Percentiles rank a stretch among this genome's conserved stretches.
phyloP scores from a whole-genome alignment of 2,113 vertebrate species.

The Strix uralensis region DNA sequence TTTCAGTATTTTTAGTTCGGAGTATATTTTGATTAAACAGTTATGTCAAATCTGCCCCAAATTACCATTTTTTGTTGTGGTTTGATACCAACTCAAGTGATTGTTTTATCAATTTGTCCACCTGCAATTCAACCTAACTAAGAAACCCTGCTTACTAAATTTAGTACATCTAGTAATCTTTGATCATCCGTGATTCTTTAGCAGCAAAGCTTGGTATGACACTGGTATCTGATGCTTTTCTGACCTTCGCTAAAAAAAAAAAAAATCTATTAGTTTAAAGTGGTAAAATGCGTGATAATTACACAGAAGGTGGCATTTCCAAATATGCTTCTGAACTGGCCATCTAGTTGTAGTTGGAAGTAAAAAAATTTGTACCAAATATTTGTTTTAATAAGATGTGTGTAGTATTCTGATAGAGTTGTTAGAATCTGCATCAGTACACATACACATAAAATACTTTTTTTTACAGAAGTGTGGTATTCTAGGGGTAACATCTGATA shows the following conservation, averaged over 20 bases:
- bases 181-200: background rate
- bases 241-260: background rate
- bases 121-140: conserved; percentile 20
- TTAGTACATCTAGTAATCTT: conserved; percentile 48
- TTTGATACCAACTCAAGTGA: background rate
- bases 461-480: background rate
- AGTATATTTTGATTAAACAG: background rate
- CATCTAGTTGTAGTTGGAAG: background rate
- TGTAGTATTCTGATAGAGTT: background rate
- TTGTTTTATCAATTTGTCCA: background rate
- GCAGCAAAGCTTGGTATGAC: background rate
- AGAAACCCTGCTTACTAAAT: conserved; percentile 43
- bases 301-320: background rate
- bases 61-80: background rate
- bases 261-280: background rate
- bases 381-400: background rate
- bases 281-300: background rate
- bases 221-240: background rate
- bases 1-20: background rate
- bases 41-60: background rate
- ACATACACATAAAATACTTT: background rate
- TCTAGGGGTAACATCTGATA: background rate
- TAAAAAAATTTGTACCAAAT: background rate
- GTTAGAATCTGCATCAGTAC: background rate
- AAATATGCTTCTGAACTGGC: background rate